Evolutionary conservation across 2,888 invertebrate species (phyloP).

Genomic region (Siphlonurus alternatus): DNA sequence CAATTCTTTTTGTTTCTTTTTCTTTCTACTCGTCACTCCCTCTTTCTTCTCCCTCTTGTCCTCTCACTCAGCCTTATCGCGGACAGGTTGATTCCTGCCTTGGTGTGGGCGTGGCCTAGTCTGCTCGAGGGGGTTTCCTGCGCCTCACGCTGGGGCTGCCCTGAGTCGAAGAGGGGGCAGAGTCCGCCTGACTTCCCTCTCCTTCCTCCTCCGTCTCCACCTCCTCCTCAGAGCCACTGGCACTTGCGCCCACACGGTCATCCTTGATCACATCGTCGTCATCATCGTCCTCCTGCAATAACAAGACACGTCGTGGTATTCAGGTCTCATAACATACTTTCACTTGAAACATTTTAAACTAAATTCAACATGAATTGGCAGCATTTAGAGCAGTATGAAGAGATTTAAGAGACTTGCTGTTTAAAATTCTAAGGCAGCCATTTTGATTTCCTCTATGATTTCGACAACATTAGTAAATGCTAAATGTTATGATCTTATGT

Average conservation of each 20-base stretch:
- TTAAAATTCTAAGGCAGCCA: no score
- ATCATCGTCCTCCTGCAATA: slow-evolving; percentile 25
- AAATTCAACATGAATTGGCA: no score
- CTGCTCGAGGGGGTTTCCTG: slow-evolving; percentile 55
- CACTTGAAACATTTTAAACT: no score
- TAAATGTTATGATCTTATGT: no score
- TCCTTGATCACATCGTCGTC: slow-evolving; percentile 44
- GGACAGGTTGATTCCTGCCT: not conserved
- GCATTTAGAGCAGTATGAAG: no score
- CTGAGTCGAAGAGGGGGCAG: slow-evolving; percentile 2
- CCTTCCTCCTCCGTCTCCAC: slow-evolving; percentile 21
- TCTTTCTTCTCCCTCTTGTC: not conserved
- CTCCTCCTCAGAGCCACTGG: slow-evolving; percentile 18
- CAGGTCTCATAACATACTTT: no score
- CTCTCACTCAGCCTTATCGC: not conserved
- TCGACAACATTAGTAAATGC: no score
- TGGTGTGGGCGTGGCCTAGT: slow-evolving; percentile 26
- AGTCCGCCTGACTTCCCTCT: slow-evolving; percentile 6
- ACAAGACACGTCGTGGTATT: no score
- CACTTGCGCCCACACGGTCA: slow-evolving; percentile 40
- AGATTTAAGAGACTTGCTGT: no score
- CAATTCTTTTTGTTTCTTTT: no score
- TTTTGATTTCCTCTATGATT: no score
- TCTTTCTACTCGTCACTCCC: no score
- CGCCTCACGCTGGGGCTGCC: slow-evolving; percentile 44